phyloP scores from a whole-genome alignment of 1,140 invertebrate species.

The Anastatus disparis region DNA sequence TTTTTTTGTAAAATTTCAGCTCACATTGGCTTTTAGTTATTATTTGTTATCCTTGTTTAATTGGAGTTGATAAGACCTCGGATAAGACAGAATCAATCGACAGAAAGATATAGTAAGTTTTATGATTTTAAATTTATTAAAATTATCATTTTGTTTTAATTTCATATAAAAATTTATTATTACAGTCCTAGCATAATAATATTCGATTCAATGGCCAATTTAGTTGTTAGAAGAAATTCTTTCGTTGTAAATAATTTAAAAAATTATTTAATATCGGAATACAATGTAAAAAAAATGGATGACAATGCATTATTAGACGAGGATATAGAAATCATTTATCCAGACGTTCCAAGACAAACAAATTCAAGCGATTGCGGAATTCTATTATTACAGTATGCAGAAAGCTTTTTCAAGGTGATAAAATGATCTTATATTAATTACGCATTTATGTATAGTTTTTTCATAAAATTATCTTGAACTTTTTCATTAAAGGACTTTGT shows the following conservation, averaged over 20 bases:
- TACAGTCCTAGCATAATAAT: conserved; percentile 87
- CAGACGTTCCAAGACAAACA: conserved; percentile 93
- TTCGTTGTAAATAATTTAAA: conserved; percentile 86
- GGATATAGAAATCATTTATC: conserved; percentile 82
- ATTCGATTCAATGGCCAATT: conserved; percentile 89
- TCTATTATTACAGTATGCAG: conserved; percentile 94
- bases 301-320: conserved; percentile 78
- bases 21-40: conserved; percentile 97
- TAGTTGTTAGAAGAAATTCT: conserved; percentile 73
- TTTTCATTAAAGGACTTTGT: conserved; percentile 13
- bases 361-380: conserved; percentile 97
- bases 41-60: conserved; percentile 90
- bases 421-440: too few species aligned
- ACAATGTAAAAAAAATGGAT: conserved; percentile 78
- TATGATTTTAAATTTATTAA: too few species aligned
- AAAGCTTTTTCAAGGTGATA: conserved; percentile 88
- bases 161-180: conserved; percentile 23
- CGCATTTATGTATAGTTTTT: too few species aligned
- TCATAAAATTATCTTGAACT: background rate
- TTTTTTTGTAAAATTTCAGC: conserved; percentile 66
- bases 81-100: too few species aligned
- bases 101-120: too few species aligned
- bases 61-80: conserved; percentile 67
- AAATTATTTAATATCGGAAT: conserved; percentile 92
- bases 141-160: too few species aligned